Conservation (phyloP, 30 jellyfish, hydroid and myxozoan genomes). For the Chrysaora quinquecirrha region DNA sequence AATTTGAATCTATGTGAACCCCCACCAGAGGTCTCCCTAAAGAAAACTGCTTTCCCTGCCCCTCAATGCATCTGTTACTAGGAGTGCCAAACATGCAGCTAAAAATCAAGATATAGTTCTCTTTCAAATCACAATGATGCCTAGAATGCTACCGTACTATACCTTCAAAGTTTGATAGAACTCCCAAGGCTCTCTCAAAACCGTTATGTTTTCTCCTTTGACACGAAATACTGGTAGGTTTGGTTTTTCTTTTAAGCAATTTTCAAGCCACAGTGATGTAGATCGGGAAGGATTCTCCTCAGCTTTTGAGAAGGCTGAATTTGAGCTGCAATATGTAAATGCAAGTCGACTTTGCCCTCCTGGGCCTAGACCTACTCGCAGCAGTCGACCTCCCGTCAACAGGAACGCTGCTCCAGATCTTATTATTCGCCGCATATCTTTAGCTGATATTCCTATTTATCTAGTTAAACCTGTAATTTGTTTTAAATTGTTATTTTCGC, state of each 20-base stretch:
- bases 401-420: neutral
- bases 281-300: too few species aligned
- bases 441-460: neutral
- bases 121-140: too few species aligned
- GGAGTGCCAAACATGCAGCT: too few species aligned
- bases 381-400: neutral
- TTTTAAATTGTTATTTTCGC: too few species aligned
- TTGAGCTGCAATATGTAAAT: neutral
- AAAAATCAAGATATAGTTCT: too few species aligned
- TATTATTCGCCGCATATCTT: neutral
- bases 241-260: neutral
- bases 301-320: neutral
- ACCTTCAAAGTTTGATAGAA: constrained; percentile 76
- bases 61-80: too few species aligned
- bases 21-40: too few species aligned
- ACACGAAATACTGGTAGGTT: constrained; percentile 60
- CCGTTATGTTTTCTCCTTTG: constrained; percentile 62
- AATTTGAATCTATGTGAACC: too few species aligned
- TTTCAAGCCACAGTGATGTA: neutral
- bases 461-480: too few species aligned
- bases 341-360: neutral
- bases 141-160: too few species aligned
- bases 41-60: too few species aligned
- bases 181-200: constrained; percentile 65
- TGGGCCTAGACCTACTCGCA: neutral